Evolutionary conservation across 2,113 vertebrate species (phyloP).

Genomic region (Gambusia holbrooki): DNA sequence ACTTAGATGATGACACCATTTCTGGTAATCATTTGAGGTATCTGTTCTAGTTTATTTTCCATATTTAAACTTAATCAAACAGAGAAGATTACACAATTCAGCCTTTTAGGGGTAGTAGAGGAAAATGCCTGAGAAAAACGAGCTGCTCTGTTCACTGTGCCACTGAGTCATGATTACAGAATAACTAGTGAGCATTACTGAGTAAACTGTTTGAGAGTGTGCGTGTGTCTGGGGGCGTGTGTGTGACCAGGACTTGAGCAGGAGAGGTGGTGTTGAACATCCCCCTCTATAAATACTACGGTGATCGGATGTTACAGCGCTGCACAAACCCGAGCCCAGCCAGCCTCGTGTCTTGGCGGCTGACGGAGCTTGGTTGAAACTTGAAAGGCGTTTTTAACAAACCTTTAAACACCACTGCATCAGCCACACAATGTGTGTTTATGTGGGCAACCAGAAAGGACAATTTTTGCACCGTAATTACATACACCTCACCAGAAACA

Average conservation of each 20-base stretch:
- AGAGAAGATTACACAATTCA: constrained; percentile 3
- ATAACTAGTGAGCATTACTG: constrained; percentile 15
- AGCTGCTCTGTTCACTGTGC: constrained; percentile 9
- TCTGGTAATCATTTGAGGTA: too few species aligned
- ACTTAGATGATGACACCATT: too few species aligned
- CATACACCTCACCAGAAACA: constrained; percentile 1
- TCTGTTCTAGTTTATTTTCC: too few species aligned
- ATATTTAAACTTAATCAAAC: too few species aligned
- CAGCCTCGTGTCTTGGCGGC: constrained; percentile 6
- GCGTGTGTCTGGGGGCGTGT: background rate
- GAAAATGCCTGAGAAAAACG: constrained; percentile 11
- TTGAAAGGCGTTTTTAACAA: background rate
- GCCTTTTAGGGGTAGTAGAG: background rate
- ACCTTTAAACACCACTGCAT: constrained; percentile 13
- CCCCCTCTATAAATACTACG: constrained; percentile 57
- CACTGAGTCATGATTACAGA: constrained; percentile 23
- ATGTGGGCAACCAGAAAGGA: constrained; percentile 9
- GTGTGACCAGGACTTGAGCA: background rate
- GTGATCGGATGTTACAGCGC: constrained; percentile 70
- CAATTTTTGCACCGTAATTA: background rate
- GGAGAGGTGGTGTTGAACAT: constrained; percentile 32
- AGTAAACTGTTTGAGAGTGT: background rate
- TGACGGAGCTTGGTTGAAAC: background rate
- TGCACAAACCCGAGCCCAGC: constrained; percentile 67
- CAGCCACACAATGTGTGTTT: too few species aligned